Evolutionary conservation across 2,797 vertebrate species (phyloP).

Genomic region (Sitta carolinensis): DNA sequence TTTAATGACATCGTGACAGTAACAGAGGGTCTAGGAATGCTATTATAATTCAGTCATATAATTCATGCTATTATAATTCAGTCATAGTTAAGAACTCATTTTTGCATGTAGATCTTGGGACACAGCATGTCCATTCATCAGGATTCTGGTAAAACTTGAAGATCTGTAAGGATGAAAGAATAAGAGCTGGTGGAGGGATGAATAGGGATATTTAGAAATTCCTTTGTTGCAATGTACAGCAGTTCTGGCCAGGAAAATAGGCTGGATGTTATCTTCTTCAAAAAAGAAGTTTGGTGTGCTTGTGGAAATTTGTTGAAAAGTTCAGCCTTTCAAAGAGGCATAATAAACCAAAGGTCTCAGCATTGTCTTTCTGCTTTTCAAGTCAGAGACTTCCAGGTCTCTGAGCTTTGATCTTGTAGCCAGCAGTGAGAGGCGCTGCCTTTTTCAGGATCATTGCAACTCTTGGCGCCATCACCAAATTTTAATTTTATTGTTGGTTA

Average conservation of each 20-base stretch:
- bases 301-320: background rate
- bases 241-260: background rate
- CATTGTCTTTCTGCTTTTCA: background rate
- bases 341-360: background rate
- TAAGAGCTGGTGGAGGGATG: background rate
- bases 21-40: background rate
- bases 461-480: background rate
- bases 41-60: background rate
- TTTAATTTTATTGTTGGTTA: slow-evolving; percentile 29
- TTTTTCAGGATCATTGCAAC: background rate
- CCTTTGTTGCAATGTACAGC: background rate
- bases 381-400: background rate
- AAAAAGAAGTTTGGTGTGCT: background rate
- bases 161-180: background rate
- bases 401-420: slow-evolving; percentile 15
- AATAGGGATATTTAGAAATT: background rate
- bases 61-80: background rate
- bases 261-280: background rate
- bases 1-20: background rate
- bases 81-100: background rate
- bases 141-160: background rate
- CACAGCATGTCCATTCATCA: background rate
- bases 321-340: background rate
- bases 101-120: background rate
- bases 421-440: background rate